A percentile compares a stretch with the other conserved stretches of the same genome.
Evolutionary conservation across 2,113 vertebrate species (phyloP).

Genomic region (Heterochromis multidens): DNA sequence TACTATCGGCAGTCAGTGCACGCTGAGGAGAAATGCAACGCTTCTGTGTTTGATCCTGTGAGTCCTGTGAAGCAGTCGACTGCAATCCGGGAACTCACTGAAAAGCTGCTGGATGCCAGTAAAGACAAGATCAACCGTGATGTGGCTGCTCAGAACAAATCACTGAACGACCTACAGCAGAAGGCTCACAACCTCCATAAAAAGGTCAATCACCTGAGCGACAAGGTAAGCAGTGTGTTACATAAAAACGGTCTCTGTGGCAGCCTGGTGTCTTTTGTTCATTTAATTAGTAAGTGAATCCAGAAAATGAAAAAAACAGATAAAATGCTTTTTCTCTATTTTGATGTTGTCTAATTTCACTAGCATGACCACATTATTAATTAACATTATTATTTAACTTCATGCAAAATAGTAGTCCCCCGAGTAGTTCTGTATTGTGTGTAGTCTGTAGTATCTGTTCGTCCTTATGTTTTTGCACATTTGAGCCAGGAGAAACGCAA

Average conservation of each 20-base stretch:
- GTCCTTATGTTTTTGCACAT: too few relatives aligned
- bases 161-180: constrained; percentile 71
- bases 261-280: neutral
- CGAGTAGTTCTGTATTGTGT: too few relatives aligned
- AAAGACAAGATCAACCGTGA: constrained; percentile 54
- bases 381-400: too few relatives aligned
- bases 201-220: constrained; percentile 53
- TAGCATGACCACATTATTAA: neutral
- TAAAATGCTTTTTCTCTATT: too few relatives aligned
- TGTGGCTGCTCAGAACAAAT: constrained; percentile 64
- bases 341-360: neutral
- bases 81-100: neutral
- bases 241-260: neutral
- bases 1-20: constrained; percentile 66
- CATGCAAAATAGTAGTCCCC: too few relatives aligned
- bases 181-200: constrained; percentile 62
- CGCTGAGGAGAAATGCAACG: constrained; percentile 60
- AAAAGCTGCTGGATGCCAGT: constrained; percentile 55
- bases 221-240: constrained; percentile 51
- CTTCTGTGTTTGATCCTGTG: constrained; percentile 49
- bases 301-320: too few relatives aligned
- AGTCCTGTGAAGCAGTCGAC: constrained; percentile 69
- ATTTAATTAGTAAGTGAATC: neutral
- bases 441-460: too few relatives aligned
- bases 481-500: too few relatives aligned